Conservation (phyloP, 2,113 vertebrate species). For the Formicarius rufipectus region DNA sequence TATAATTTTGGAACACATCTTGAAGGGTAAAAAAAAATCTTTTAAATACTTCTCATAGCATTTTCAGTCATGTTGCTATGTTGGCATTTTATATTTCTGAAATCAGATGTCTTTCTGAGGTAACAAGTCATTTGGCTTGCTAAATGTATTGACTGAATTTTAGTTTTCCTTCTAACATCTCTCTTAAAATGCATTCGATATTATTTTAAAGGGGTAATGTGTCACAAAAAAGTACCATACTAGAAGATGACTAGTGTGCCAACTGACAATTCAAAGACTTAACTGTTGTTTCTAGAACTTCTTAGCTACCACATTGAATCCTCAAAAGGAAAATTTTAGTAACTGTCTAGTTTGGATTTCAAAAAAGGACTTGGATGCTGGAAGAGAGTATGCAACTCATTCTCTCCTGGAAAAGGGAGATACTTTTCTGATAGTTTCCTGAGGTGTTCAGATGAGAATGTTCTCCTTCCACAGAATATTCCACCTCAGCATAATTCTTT, state of each 20-base stretch:
- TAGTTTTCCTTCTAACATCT: neutral
- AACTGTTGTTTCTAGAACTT: neutral
- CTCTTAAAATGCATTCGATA: neutral
- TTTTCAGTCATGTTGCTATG: neutral
- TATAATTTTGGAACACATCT: neutral
- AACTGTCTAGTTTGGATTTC: neutral
- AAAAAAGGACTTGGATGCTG: neutral
- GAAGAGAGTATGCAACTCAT: neutral
- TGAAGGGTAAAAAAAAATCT: neutral
- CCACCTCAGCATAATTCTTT: neutral
- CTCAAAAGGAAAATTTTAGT: neutral
- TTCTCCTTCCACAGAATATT: neutral
- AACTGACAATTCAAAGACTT: neutral
- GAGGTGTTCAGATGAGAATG: neutral
- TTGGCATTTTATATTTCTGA: constrained; percentile 20
- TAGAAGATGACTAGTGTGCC: neutral
- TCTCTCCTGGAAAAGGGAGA: neutral
- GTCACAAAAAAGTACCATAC: neutral
- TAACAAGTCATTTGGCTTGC: neutral
- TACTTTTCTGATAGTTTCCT: neutral
- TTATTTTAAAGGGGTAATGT: neutral
- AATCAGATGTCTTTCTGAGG: neutral
- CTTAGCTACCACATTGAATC: neutral
- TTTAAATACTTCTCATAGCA: neutral
- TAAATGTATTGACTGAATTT: neutral